A percentile compares a stretch with the other conserved stretches of the same genome.
These are phyloP conservation scores for Schizothorax lantsangensis DNA, from an alignment of 2,797 vertebrate species.

Conservation along the genomic window DNA sequence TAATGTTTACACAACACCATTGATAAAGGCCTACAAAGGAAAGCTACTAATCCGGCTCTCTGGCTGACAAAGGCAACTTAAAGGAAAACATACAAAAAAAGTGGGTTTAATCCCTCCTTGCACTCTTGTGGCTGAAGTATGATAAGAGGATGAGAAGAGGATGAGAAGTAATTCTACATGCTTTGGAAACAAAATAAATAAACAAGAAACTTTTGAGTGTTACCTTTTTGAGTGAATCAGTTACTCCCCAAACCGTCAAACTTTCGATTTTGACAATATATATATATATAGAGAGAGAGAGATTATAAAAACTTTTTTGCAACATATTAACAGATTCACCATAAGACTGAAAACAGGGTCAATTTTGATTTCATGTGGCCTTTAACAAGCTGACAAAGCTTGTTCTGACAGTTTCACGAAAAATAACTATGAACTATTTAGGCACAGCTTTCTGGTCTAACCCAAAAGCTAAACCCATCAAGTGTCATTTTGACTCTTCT, in stretches of 20 bases:
- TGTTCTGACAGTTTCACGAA: not conserved
- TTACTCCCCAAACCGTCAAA: not conserved
- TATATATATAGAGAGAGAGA: too few relatives aligned
- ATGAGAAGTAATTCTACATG: not conserved
- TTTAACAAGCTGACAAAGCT: not conserved
- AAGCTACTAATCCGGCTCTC: conserved; percentile 23
- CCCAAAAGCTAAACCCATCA: not conserved
- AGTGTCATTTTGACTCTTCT: not conserved
- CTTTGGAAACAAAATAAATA: conserved; percentile 1
- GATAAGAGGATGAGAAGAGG: not conserved
- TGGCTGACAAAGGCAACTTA: not conserved
- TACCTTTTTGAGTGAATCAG: not conserved
- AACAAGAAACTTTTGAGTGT: not conserved
- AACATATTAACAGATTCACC: not conserved
- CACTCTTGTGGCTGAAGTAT: not conserved
- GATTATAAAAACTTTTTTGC: not conserved
- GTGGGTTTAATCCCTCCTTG: not conserved
- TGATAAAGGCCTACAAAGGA: conserved; percentile 15
- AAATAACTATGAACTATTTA: not conserved
- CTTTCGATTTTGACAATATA: not conserved
- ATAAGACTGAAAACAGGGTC: not conserved
- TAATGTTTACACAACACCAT: conserved; percentile 4
- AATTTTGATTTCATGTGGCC: not conserved
- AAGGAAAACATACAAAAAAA: not conserved
- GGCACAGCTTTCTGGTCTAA: not conserved